Evolutionary conservation across 2,113 vertebrate genomes (phyloP).

Genomic region (Ceyx margarethae): DNA sequence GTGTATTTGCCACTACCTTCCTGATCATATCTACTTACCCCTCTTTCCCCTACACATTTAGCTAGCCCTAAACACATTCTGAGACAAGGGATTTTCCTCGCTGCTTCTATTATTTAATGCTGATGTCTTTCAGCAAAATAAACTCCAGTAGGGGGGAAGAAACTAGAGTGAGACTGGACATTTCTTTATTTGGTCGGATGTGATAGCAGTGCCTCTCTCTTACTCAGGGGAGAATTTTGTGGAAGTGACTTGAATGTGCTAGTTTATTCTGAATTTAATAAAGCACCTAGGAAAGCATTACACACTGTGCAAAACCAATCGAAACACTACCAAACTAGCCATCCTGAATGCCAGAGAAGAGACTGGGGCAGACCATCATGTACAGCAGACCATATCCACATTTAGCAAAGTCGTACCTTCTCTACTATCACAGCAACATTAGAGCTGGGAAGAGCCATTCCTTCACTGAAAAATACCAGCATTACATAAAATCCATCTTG

Average conservation of each 20-base stretch:
- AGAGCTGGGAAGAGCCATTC: neutral
- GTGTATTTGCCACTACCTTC: neutral
- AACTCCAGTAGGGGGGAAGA: neutral
- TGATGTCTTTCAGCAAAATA: neutral
- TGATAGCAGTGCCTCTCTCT: neutral
- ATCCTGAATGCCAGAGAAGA: neutral
- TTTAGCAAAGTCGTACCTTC: neutral
- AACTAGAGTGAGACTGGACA: neutral
- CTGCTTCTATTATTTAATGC: neutral
- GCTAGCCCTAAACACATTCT: neutral
- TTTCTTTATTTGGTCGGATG: neutral
- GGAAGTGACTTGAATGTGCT: neutral
- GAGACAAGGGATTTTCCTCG: neutral
- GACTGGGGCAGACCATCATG: neutral
- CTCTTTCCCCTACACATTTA: neutral
- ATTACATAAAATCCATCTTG: neutral
- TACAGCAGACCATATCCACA: neutral
- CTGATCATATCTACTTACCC: neutral
- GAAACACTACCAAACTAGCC: neutral
- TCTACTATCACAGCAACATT: neutral
- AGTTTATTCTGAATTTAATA: neutral
- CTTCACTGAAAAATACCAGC: neutral
- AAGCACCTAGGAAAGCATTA: neutral
- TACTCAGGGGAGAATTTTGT: neutral
- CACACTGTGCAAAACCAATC: neutral